Evolutionary conservation across 2,888 invertebrate species (phyloP).

Genomic region (Cartodere bifasciata): DNA sequence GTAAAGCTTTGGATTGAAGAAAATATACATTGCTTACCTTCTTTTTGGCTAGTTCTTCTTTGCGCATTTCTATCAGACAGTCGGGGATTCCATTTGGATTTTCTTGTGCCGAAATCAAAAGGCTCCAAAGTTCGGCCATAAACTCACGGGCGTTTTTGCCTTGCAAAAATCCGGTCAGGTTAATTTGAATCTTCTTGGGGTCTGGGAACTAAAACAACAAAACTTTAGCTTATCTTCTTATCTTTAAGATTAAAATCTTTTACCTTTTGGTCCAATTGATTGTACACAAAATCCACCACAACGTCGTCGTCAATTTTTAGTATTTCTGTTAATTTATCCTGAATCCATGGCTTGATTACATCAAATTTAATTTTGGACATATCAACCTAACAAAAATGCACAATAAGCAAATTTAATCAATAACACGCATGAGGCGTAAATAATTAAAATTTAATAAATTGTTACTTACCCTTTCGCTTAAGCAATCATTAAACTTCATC

Average conservation of each 20-base stretch:
- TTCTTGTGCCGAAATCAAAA: constrained; percentile 89
- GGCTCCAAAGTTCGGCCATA: constrained; percentile 95
- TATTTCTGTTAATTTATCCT: constrained; percentile 89
- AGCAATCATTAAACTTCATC: constrained; percentile 94
- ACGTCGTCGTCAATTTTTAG: constrained; percentile 98
- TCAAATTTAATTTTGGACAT: constrained; percentile 98
- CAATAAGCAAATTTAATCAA: not conserved
- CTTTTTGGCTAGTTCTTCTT: constrained; percentile 87
- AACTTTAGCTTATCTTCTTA: not conserved
- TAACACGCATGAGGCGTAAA: too few species aligned
- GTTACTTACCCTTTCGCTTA: constrained; percentile 71
- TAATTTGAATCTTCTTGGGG: constrained; percentile 98
- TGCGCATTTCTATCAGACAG: constrained; percentile 87
- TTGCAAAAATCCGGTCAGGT: constrained; percentile 96
- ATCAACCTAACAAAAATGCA: constrained; percentile 58
- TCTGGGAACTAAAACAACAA: constrained; percentile 70
- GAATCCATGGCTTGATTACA: constrained; percentile 98
- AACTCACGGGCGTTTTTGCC: constrained; percentile 95
- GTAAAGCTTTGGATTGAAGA: not conserved
- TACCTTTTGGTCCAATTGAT: constrained; percentile 93
- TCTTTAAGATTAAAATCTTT: not conserved
- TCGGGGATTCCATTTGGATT: constrained; percentile 93
- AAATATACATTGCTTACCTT: constrained; percentile 40
- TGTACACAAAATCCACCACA: constrained; percentile 96
- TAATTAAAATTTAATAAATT: not conserved